Conservation (phyloP, 2,113 vertebrate species). For the Paracanthobrama guichenoti region DNA sequence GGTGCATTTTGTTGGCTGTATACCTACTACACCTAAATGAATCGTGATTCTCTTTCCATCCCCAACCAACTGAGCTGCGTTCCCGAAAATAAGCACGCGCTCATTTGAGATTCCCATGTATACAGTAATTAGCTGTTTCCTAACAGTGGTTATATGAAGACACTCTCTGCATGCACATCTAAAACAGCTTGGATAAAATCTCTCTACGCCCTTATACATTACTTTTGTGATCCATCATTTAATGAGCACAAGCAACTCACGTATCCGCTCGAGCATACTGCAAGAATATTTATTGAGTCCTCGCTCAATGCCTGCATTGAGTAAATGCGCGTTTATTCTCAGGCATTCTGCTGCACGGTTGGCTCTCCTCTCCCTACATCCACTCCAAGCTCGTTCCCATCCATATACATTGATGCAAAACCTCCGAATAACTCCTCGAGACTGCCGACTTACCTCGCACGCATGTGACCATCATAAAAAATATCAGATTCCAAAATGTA, state of each 20-base stretch:
- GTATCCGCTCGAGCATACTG: constrained; percentile 82
- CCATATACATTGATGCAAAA: constrained; percentile 53
- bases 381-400: constrained; percentile 41
- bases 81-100: neutral
- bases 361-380: constrained; percentile 10
- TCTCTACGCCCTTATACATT: neutral
- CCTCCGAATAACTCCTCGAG: constrained; percentile 53
- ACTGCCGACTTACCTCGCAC: constrained; percentile 82
- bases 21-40: neutral
- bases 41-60: neutral
- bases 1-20: constrained; percentile 4
- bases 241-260: constrained; percentile 80
- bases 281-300: constrained; percentile 89
- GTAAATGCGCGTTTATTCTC: constrained; percentile 76
- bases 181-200: neutral
- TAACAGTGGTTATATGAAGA: neutral
- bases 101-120: neutral
- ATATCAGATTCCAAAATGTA: constrained; percentile 88
- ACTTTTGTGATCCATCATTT: constrained; percentile 69
- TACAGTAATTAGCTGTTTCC: constrained; percentile 1
- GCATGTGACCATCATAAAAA: constrained; percentile 87
- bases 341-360: constrained; percentile 45
- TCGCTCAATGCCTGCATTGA: constrained; percentile 85
- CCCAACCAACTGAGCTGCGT: neutral
- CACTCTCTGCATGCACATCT: neutral